Base-by-base conservation (phyloP, 53 echinoderm and acorn worm genomes). In the Crossaster papposus region DNA sequence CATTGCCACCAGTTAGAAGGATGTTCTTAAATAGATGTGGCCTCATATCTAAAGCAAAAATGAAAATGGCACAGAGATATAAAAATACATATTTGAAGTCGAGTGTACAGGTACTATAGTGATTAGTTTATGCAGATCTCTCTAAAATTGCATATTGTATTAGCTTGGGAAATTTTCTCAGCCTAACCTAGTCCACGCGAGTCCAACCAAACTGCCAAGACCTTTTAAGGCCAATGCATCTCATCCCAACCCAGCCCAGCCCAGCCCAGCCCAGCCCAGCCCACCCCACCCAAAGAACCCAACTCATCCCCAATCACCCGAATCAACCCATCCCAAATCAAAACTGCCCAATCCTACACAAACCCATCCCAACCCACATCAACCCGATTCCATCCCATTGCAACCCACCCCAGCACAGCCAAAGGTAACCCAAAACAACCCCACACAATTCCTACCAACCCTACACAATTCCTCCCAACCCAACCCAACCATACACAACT, bases 21-120 rank as follows among this genome's bases (percentile, higher is more conserved):
- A 99, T 99, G 91, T 99, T 99, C 55, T 92, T 93, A 58, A 92
- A 99, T 2, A 99, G 90, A 72, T 99, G 99, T 12, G 99, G 99
- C 63, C 94, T 91, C 95, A 99, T 99, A 51, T 96, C 99, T 94
- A 58, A 2, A 15, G 22, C 3, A 9, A 44, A 44, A 44, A 44
- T 0, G 44, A 44, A 44, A 44, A 44, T 0, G 44, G 44, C 44
- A 9, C 44, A 44, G 44, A n/a, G 44, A 44, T 44, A 44, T 44
- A 44, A 44, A 44, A 1, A 44, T 44, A 9, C 44, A 44, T 0
- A 9, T 44, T 44, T 44, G 6, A 44, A 44, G 44, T 44, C 9
- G 9, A 44, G 44, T 44, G 44, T 44, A 44, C 5, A 44, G 9
- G 9, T 44, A 44, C 0, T 44, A 44, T 44, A 44, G 44, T 44